Conservation (phyloP, 2,797 vertebrate species). For the Danio jaintianensis region DNA sequence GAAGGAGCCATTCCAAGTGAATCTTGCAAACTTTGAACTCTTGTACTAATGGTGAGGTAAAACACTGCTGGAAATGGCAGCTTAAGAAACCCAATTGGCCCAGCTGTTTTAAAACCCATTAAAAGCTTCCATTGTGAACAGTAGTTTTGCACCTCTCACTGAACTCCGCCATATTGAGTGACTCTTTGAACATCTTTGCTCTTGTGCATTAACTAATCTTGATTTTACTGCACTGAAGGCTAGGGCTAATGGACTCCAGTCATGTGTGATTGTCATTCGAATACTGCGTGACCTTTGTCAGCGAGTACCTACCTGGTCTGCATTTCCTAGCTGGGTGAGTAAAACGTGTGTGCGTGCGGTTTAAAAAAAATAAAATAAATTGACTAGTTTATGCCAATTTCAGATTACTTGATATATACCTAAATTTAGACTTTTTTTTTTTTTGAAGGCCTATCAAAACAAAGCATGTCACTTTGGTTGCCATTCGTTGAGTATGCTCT, state of each 20-base stretch:
- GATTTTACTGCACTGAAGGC: conserved; percentile 81
- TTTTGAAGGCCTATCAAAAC: too few species aligned
- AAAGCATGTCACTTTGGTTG: too few species aligned
- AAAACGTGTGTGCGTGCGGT: too few species aligned
- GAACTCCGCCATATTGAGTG: conserved; percentile 68
- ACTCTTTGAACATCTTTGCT: conserved; percentile 62
- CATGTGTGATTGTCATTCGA: conserved; percentile 97
- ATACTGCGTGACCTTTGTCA: conserved; percentile 98
- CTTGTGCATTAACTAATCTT: conserved; percentile 61
- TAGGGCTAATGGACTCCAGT: conserved; percentile 99
- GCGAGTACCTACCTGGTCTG: conserved; percentile 94
- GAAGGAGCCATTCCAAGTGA: conserved; percentile 86
- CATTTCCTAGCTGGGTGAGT: conserved; percentile 98
- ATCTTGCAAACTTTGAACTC: conserved; percentile 95
- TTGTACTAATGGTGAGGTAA: conserved; percentile 93
- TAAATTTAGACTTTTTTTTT: too few species aligned
- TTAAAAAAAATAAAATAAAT: too few species aligned
- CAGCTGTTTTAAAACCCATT: conserved; percentile 72
- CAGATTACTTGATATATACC: not conserved
- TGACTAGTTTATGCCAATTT: too few species aligned
- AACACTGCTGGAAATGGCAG: conserved; percentile 98
- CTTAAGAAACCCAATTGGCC: conserved; percentile 77
- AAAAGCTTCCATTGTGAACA: conserved; percentile 95
- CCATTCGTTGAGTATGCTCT: too few species aligned
- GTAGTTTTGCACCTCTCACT: conserved; percentile 90